A percentile compares a stretch with the other conserved stretches of the same genome.
Conservation (phyloP, 2,888 invertebrate species). For the Ophraella communa region DNA sequence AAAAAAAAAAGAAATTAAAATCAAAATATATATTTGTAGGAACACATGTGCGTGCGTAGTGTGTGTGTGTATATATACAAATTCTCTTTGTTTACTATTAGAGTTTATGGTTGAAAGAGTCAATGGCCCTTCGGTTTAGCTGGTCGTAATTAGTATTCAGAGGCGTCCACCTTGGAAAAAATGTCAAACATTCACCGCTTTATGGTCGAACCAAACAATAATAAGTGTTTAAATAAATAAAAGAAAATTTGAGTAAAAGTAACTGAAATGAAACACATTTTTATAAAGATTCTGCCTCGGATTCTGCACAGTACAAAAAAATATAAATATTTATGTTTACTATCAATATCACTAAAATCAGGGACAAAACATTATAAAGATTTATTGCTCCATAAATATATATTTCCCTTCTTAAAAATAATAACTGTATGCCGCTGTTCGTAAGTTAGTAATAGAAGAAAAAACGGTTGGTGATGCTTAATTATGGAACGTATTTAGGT, state of each 20-base stretch:
- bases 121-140: constrained; percentile 32
- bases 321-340: no score
- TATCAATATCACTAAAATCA: no score
- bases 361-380: no score
- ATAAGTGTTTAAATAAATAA: not conserved
- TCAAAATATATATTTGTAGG: constrained; percentile 10
- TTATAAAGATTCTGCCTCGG: no score
- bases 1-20: constrained; percentile 4
- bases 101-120: constrained; percentile 23
- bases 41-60: constrained; percentile 10
- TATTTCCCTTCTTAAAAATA: no score
- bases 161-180: not conserved
- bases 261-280: no score
- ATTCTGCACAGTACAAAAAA: no score
- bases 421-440: not conserved
- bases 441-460: constrained; percentile 3
- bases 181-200: not conserved
- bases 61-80: constrained; percentile 22
- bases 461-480: constrained; percentile 14
- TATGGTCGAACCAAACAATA: not conserved
- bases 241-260: not conserved
- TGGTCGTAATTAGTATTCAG: not conserved
- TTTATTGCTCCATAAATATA: not conserved
- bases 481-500: constrained; percentile 20
- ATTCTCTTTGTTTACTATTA: constrained; percentile 34